Evolutionary conservation across 1,140 invertebrate genomes (phyloP).

Genomic region (Drosophila aff.): DNA sequence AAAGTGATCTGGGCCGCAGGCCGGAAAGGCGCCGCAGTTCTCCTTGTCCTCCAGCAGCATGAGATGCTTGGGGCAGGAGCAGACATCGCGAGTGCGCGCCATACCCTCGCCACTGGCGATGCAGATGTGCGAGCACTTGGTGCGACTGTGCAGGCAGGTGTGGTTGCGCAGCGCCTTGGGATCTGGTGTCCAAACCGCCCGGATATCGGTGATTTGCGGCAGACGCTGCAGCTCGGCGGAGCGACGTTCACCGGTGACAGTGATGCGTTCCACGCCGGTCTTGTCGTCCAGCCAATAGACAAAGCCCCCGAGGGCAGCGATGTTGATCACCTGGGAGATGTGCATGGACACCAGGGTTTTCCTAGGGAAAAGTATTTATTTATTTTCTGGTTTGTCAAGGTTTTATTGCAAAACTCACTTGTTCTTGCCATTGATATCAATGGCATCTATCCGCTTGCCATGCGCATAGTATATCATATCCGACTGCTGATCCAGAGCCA

Average conservation of each 20-base stretch:
- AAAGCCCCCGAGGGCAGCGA: conserved; percentile 89
- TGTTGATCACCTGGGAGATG: conserved; percentile 86
- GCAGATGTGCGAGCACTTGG: conserved; percentile 86
- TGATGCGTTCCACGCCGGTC: conserved; percentile 86
- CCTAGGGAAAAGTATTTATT: conserved; percentile 46
- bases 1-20: conserved; percentile 92
- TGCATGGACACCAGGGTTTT: conserved; percentile 85
- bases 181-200: conserved; percentile 86
- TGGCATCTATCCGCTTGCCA: conserved; percentile 90
- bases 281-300: conserved; percentile 95
- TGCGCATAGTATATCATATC: conserved; percentile 94
- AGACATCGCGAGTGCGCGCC: conserved; percentile 86
- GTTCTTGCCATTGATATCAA: conserved; percentile 90
- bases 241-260: conserved; percentile 86
- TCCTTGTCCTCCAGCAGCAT: conserved; percentile 89
- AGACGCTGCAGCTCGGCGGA: conserved; percentile 85
- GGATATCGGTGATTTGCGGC: conserved; percentile 87
- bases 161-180: conserved; percentile 76
- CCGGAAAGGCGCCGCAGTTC: conserved; percentile 90
- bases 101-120: conserved; percentile 89
- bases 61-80: conserved; percentile 92
- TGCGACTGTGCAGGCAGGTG: conserved; percentile 77
- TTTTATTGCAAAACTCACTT: conserved; percentile 85
- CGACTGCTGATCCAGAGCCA: conserved; percentile 92
- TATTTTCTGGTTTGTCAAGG: background rate